Percentiles rank a stretch among this genome's conserved stretches.
phyloP scores from a whole-genome alignment of 2,797 vertebrate species.

The Spondyliosoma cantharus region DNA sequence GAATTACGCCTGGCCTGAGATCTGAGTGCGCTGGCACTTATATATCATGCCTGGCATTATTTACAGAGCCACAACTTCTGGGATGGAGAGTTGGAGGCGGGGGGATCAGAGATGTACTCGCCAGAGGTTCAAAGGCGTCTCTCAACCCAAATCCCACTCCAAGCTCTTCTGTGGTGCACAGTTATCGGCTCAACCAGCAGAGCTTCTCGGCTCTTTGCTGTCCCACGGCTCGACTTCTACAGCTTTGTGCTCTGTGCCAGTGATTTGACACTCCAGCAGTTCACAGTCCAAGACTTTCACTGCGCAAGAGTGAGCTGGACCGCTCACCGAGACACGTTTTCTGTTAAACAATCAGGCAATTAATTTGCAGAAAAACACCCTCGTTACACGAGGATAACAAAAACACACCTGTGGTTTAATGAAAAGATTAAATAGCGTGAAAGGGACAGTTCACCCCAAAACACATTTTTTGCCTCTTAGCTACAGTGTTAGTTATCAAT shows the following conservation, averaged over 20 bases:
- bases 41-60: constrained; percentile 72
- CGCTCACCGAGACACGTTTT: constrained; percentile 11
- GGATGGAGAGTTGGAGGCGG: constrained; percentile 63
- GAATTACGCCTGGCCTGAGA: constrained; percentile 65
- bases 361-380: constrained; percentile 34
- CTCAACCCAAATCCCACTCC: constrained; percentile 60
- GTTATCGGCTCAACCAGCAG: constrained; percentile 57
- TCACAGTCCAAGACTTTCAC: constrained; percentile 35
- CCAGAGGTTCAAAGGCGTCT: constrained; percentile 66
- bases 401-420: constrained; percentile 29
- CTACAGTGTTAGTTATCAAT: too few relatives aligned
- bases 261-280: constrained; percentile 28
- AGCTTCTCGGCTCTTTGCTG: constrained; percentile 37
- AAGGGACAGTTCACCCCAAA: too few relatives aligned
- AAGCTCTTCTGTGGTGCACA: constrained; percentile 58
- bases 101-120: constrained; percentile 56
- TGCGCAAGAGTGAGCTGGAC: constrained; percentile 20
- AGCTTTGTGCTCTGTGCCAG: constrained; percentile 43
- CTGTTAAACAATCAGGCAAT: constrained; percentile 29
- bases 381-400: constrained; percentile 32
- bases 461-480: too few relatives aligned
- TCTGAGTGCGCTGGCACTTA: constrained; percentile 59
- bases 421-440: too few relatives aligned
- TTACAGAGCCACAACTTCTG: constrained; percentile 72
- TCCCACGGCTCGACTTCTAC: constrained; percentile 37